These are phyloP conservation scores for Lagorchestes hirsutus DNA, from an alignment of 2,797 vertebrate genomes.

Conservation along the genomic window DNA sequence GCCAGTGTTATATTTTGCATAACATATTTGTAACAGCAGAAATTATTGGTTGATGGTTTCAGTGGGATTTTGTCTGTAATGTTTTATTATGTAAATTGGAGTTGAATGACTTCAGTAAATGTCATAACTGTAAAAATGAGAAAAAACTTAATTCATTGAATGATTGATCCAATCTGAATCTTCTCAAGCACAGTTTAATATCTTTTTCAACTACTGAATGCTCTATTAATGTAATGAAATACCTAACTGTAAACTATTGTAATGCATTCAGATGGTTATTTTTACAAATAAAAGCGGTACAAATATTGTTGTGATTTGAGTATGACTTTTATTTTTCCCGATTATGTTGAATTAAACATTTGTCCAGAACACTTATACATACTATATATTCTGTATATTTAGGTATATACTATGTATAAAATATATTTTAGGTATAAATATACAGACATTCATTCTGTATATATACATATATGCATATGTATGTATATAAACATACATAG, in stretches of 20 bases:
- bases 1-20: constrained; percentile 89
- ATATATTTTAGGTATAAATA: neutral
- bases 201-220: constrained; percentile 88
- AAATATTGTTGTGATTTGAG: constrained; percentile 80
- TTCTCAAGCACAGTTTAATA: constrained; percentile 87
- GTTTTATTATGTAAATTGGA: constrained; percentile 84
- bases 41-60: constrained; percentile 84
- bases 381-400: neutral
- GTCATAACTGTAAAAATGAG: constrained; percentile 77
- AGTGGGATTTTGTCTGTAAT: constrained; percentile 84
- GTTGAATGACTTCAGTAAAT: constrained; percentile 79
- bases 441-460: neutral
- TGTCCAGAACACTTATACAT: neutral
- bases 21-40: constrained; percentile 86
- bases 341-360: constrained; percentile 49
- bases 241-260: constrained; percentile 83
- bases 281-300: constrained; percentile 90
- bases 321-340: constrained; percentile 55
- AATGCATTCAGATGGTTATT: constrained; percentile 89
- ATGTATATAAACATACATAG: too few species aligned
- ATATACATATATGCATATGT: neutral
- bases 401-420: neutral
- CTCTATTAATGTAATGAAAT: constrained; percentile 83
- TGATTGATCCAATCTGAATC: constrained; percentile 77
- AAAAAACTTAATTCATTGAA: constrained; percentile 73